Base-by-base conservation (phyloP, 1,140 invertebrate species). In the Bilobella aurantiaca region DNA sequence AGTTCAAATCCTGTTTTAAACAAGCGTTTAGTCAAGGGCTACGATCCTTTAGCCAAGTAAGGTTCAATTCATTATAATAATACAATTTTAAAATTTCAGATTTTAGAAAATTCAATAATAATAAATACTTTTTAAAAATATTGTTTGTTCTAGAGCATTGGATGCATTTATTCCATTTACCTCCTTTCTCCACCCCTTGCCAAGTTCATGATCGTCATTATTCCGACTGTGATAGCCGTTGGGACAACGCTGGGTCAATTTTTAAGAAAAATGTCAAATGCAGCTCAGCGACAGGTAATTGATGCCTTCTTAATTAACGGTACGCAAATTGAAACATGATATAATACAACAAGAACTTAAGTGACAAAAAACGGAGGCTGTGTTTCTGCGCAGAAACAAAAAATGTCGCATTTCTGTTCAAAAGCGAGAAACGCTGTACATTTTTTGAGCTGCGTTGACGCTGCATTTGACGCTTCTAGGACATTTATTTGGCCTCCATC, bases 1-100 rank as follows among this genome's bases (percentile, higher is more conserved):
- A 97, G 74, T 97, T 97, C 75, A 97, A 98, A 79, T 93, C 92
- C 73, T 89, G 89, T 2, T 97, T 97, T 75, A 97, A 97, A 77
- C 83, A 88, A 69, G 88, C 86, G 56, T 85, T 97, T 64, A 90
- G 93, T 2, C 91, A 93, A 76, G 93, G 94, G 1, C 75, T 96
- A 42, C 80, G 89, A 72, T 91, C 89, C 63, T 76, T 82, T 18
- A 87, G 91, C 14, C 93, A 96, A 81, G 87, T 89, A 70, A 62
- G 69, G 49, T 42, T 23, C 58, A 47, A 64, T 1, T 42, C n/a
- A n/a, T 42, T 42, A 63, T 25, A 53, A n/a, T n/a, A n/a, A n/a
- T n/a, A n/a, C n/a, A n/a, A n/a, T n/a, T n/a, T n/a, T n/a, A n/a
- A n/a, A n/a, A n/a, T n/a, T n/a, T n/a, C 23, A 29, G 16, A 46